These are phyloP conservation scores for Upupa epops DNA, from an alignment of 2,113 vertebrate genomes.

Conservation along the genomic window DNA sequence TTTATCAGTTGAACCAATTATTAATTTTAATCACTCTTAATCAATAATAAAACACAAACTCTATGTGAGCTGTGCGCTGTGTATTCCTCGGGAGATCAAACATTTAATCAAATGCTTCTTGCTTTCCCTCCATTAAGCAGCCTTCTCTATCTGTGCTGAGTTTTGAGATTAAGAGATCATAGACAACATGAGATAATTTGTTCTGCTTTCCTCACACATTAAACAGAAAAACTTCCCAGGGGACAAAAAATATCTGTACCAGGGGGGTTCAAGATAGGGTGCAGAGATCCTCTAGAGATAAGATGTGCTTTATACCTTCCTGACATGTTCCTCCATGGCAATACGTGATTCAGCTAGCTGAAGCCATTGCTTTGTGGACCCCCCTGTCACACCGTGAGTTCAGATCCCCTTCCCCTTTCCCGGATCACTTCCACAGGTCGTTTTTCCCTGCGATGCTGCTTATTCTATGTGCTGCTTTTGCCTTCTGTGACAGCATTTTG, in stretches of 20 bases:
- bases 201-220: slow-evolving; percentile 51
- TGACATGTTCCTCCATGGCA: background rate
- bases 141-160: slow-evolving; percentile 35
- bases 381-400: background rate
- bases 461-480: background rate
- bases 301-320: background rate
- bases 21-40: slow-evolving; percentile 51
- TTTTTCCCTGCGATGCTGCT: background rate
- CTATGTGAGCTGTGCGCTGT: background rate
- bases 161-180: slow-evolving; percentile 48
- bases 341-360: background rate
- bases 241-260: background rate
- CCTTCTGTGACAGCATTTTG: background rate
- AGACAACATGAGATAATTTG: slow-evolving; percentile 51
- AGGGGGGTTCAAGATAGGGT: slow-evolving; percentile 13
- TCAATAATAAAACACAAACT: slow-evolving; percentile 42
- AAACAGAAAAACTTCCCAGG: background rate
- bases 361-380: background rate
- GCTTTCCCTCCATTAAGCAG: slow-evolving; percentile 44
- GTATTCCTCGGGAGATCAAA: slow-evolving; percentile 45
- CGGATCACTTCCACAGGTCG: background rate
- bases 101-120: slow-evolving; percentile 56
- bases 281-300: background rate
- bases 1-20: background rate
- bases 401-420: background rate